These are phyloP conservation scores for Todiramphus chloris DNA, from an alignment of 2,113 vertebrate species.

Conservation along the genomic window DNA sequence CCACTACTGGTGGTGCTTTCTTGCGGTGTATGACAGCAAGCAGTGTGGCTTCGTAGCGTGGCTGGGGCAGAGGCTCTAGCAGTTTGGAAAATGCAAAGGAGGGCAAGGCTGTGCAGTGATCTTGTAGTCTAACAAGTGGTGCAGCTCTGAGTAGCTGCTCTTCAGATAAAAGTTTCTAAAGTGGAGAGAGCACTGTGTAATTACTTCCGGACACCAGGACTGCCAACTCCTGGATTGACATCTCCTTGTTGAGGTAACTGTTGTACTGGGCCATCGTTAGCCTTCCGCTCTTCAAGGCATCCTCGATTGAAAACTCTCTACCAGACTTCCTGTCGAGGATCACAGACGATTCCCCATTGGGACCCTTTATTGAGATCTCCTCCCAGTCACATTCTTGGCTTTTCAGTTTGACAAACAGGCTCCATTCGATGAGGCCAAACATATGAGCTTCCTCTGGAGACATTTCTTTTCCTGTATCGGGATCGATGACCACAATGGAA, in stretches of 20 bases:
- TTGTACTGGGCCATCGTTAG: slow-evolving; percentile 86
- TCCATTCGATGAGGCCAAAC: slow-evolving; percentile 93
- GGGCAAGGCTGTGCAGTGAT: slow-evolving; percentile 47
- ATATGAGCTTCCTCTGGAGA: slow-evolving; percentile 93
- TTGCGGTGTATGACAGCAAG: slow-evolving; percentile 36
- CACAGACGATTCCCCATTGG: slow-evolving; percentile 88
- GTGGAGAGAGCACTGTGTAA: background rate
- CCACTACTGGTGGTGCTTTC: background rate
- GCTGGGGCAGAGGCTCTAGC: slow-evolving; percentile 50
- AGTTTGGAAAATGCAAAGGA: background rate
- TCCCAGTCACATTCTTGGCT: slow-evolving; percentile 99
- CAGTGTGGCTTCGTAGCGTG: background rate
- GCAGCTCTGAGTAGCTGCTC: slow-evolving; percentile 47
- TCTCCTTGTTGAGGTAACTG: slow-evolving; percentile 92
- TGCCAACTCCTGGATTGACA: slow-evolving; percentile 95
- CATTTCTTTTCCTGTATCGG: slow-evolving; percentile 93
- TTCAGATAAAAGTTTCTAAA: background rate
- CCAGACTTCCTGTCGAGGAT: slow-evolving; percentile 96
- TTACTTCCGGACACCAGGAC: slow-evolving; percentile 87
- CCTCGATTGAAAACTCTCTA: slow-evolving; percentile 93
- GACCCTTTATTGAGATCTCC: slow-evolving; percentile 92
- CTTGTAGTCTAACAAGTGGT: background rate
- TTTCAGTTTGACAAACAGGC: slow-evolving; percentile 93
- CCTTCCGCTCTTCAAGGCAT: slow-evolving; percentile 84
- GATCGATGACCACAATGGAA: slow-evolving; percentile 96